Evolutionary conservation across 2,113 vertebrate species (phyloP), one percentile per base, ranked within the genome.

Genomic region (Theristicus caerulescens): DNA sequence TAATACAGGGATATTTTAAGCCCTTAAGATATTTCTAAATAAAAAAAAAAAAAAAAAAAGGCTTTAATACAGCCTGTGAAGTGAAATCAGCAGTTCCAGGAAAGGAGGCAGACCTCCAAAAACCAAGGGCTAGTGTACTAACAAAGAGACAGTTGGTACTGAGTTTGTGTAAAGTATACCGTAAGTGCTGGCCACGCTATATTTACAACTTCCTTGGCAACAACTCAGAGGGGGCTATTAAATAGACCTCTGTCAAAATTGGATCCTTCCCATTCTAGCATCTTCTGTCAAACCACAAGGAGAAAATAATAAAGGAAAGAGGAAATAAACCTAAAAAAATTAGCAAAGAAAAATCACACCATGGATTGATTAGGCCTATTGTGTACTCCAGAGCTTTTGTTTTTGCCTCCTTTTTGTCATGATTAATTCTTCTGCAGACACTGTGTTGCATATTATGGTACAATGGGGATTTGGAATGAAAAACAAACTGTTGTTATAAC

Each of bases 361-460:
- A 55, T 54, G 4, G 70, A 77, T 61, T 94, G 22, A 90, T 81
- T 54, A 66, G n/a, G 44, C 18, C 58, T 85, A 34, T 29, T 91
- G 54, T 6, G 1, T 52, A 66, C 40, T 78, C 74, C 27, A n/a
- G 65, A 31, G 38, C 20, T 91, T 78, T 89, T 38, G 20, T 6
- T 16, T 93, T 85, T 86, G 76, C 40, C 80, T 74, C 44, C 59
- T 71, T 65, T 71, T 70, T 51, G 46, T 65, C 31, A 73, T 40
- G 61, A 91, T 70, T 92, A 92, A 94, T 93, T 92, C 74, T 82
- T 61, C 70, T 76, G 62, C 73, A 90, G 76, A 85, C 58, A 80
- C 40, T 72, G 55, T 12, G 54, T 46, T 90, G 57, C 55, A 52
- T 55, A 89, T 86, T 79, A 88, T 52, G 54, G 55, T 26, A 49